Base-by-base conservation (phyloP, 1,140 invertebrate species). In the Heliconius eleuchia region DNA sequence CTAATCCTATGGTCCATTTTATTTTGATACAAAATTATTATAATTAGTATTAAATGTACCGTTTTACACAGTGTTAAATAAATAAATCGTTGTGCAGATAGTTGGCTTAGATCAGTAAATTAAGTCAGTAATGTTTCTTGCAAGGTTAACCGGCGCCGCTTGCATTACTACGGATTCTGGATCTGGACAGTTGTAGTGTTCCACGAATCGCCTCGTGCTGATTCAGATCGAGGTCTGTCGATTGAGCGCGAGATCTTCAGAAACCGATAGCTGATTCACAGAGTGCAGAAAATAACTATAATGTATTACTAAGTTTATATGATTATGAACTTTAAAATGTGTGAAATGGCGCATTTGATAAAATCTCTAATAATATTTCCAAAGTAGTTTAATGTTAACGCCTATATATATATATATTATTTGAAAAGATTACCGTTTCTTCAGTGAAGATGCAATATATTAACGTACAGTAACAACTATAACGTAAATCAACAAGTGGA, bases 181-280 rank as follows among this genome's bases (percentile, higher is more conserved):
- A 55, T 55, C 73, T 79, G 46, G 73, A 42, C 46, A 71, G 27
- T 71, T 46, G 60, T 79, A 46, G 70, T 70, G 74, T 83, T 81
- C 77, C 71, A 55, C 70, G 82, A 81, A 83, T 79, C 79, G 84
- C 84, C 86, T 86, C 85, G 87, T 88, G 86, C 85, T 87, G 88
- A 91, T 90, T 90, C 85, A 89, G 87, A 92, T 90, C 88, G 89
- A 89, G 88, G 89, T 91, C 83, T 88, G 81, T 83, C 84, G 83
- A 87, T 80, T 57, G 86, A 89, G 81, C 82, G 83, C 87, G 60
- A 87, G 85, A 84, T 80, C 80, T 81, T 80, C 81, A 73, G 74
- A 75, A 75, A 83, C 80, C 81, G 79, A 82, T 84, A 80, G 79
- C 75, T 73, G 16, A 60, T 80, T 73, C 71, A 60, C 60, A 66